Evolutionary conservation across 2,113 vertebrate genomes (phyloP).

Genomic region (Chiloscyllium plagiosum): DNA sequence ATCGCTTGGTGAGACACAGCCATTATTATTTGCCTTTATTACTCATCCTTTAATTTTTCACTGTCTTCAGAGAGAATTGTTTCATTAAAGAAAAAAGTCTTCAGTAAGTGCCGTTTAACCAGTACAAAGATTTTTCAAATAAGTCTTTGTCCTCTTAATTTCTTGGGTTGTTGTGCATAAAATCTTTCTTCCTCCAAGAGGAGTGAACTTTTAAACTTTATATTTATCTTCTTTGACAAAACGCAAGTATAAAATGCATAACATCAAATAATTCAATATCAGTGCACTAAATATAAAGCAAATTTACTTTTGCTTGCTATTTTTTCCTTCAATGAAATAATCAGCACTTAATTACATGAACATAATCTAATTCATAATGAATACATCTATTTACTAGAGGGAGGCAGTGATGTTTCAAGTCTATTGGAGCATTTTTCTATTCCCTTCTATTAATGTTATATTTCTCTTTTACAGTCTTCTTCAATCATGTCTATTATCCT

Average conservation of each 20-base stretch:
- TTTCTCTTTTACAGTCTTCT: neutral
- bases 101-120: constrained; percentile 36
- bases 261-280: neutral
- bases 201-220: neutral
- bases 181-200: constrained; percentile 23
- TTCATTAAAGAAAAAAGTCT: constrained; percentile 40
- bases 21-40: constrained; percentile 50
- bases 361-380: neutral
- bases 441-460: neutral
- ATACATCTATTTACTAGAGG: neutral
- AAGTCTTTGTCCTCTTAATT: constrained; percentile 23
- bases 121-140: constrained; percentile 27
- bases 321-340: neutral
- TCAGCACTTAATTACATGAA: neutral
- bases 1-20: constrained; percentile 45
- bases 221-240: constrained; percentile 25
- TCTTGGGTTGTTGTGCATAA: neutral
- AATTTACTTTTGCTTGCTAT: neutral
- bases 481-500: neutral
- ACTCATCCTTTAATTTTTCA: constrained; percentile 43
- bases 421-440: neutral
- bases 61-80: constrained; percentile 40
- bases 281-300: neutral
- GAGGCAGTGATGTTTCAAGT: neutral
- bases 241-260: neutral